These are phyloP conservation scores for Neoarius graeffei DNA, from an alignment of 2,113 vertebrate genomes.

Conservation along the genomic window DNA sequence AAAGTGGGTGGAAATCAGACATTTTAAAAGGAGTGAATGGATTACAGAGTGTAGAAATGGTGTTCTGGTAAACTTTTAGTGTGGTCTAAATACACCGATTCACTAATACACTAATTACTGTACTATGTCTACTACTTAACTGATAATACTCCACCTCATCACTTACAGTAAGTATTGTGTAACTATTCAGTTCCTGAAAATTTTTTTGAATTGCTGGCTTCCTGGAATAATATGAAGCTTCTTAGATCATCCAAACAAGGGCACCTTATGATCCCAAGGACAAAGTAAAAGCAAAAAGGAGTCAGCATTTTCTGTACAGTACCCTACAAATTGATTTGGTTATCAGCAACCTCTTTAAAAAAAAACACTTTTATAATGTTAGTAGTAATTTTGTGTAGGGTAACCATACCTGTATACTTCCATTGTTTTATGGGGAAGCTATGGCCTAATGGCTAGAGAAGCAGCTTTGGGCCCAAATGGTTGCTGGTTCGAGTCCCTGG, in stretches of 20 bases:
- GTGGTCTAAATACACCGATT: background rate
- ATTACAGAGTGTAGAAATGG: background rate
- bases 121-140: background rate
- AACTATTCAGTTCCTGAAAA: background rate
- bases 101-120: background rate
- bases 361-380: background rate
- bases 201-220: background rate
- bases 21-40: background rate
- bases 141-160: background rate
- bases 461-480: too few species aligned
- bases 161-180: background rate
- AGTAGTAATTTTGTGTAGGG: background rate
- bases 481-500: too few species aligned
- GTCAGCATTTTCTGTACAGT: background rate
- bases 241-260: background rate
- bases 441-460: too few species aligned
- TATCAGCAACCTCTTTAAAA: background rate
- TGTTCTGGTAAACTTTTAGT: background rate
- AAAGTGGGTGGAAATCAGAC: background rate
- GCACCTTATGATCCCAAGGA: background rate
- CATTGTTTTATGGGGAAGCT: background rate
- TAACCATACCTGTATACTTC: background rate
- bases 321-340: background rate
- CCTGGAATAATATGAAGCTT: background rate
- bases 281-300: background rate